Evolutionary conservation across 2,888 invertebrate species (phyloP), one percentile per base, ranked within the genome.

Genomic region (Bellardia pandia): DNA sequence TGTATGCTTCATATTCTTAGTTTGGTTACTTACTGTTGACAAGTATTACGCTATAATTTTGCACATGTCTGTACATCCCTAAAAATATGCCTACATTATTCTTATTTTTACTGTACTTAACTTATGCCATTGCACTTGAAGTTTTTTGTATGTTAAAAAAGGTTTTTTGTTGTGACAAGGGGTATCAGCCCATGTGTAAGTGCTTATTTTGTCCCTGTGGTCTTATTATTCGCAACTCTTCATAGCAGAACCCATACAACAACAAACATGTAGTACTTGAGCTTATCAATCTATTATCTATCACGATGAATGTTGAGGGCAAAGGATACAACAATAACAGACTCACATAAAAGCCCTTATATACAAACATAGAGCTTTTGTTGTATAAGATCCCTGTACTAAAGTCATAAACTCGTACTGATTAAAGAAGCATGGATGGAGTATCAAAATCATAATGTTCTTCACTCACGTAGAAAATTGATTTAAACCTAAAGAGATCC

Each of bases 381-480:
- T 72, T 56, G 6, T 58, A 66, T 60, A 13, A 77, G 23, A 66
- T 37, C 33, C n/a, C 42, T 48, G 33, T 42, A 71, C 58, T 40
- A 69, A 51, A 75, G 62, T 77, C 64, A 56, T 75, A 76, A 48
- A 56, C 66, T 79, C 30, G 37, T 60, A 62, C 5, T 14, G 40
- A 37, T 2, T 45, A 56, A 56, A 14, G n/a, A 14, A n/a, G n/a
- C 51, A 45, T 11, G n/a, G 16, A 48, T 60, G n/a, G 40, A 16
- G n/a, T 30, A 60, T 69, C 51, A 71, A 45, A 66, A 51, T 71
- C 72, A 37, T 77, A 68, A 78, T 82, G 77, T 51, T 78, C 66
- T 82, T 74, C 78, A 82, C 69, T 82, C 86, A 86, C 82, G 82
- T 86, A 82, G 78, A 86, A 82, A 86, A 82, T 82, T 78, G 74